Conservation (phyloP, 1,140 invertebrate species). For the Acyrthosiphon pisum region DNA sequence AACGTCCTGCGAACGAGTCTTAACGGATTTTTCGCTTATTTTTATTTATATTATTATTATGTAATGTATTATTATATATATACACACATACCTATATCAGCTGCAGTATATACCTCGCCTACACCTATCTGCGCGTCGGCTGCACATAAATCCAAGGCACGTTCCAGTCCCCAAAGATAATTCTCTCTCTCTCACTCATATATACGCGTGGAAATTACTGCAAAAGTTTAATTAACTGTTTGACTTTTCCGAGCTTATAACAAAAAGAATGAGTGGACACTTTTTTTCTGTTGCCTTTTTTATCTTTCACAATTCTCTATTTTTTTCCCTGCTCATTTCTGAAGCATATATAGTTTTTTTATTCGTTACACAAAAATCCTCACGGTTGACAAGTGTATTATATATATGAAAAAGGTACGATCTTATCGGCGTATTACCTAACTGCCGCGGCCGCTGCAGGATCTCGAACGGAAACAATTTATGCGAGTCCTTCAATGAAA, state of each 20-base stretch:
- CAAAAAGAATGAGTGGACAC: conserved; percentile 30
- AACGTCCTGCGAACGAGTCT: conserved; percentile 44
- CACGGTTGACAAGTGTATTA: background rate
- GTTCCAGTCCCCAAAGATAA: conserved; percentile 40
- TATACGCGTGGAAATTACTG: conserved; percentile 11
- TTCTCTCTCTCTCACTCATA: background rate
- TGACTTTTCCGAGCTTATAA: background rate
- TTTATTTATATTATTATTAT: conserved; percentile 29
- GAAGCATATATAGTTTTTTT: background rate
- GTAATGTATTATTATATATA: background rate
- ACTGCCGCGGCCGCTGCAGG: background rate
- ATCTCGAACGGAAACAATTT: background rate
- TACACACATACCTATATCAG: background rate
- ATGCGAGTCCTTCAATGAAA: background rate
- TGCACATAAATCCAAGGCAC: conserved; percentile 39
- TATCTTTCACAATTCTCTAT: conserved; percentile 31
- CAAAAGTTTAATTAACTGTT: conserved; percentile 55
- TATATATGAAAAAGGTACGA: background rate
- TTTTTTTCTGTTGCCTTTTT: conserved; percentile 15
- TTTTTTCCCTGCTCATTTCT: background rate
- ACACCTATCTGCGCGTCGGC: background rate
- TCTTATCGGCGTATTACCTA: background rate
- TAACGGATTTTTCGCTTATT: conserved; percentile 38
- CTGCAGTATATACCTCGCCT: background rate
- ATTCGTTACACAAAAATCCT: background rate